phyloP scores from a whole-genome alignment of 2,113 vertebrate genomes.

The Notarius lentiginosus region DNA sequence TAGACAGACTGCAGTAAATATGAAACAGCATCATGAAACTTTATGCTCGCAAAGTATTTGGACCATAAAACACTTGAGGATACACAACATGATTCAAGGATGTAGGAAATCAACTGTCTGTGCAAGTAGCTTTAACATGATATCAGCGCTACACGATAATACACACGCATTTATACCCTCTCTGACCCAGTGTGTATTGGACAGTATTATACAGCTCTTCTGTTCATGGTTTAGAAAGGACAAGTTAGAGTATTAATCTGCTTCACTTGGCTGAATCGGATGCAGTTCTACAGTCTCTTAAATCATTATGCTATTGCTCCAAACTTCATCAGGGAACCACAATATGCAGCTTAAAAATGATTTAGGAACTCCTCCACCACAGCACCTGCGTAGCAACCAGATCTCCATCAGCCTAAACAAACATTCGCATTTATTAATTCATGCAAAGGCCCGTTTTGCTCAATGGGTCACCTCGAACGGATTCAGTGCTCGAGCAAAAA shows the following conservation, averaged over 20 bases:
- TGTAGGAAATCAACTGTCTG: neutral
- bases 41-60: neutral
- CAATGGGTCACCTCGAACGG: conserved; percentile 1
- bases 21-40: neutral
- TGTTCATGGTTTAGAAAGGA: neutral
- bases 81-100: neutral
- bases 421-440: neutral
- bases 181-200: neutral
- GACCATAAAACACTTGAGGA: neutral
- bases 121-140: neutral
- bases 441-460: neutral
- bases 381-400: neutral
- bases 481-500: neutral
- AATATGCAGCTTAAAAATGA: conserved; percentile 5
- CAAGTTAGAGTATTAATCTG: neutral
- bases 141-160: neutral
- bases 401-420: conserved; percentile 2
- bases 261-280: conserved; percentile 3
- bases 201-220: neutral
- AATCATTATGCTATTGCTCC: conserved; percentile 21
- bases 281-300: neutral
- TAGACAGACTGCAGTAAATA: neutral
- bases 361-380: conserved; percentile 1
- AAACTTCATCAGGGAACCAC: neutral
- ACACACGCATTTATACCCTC: neutral